Evolutionary conservation across 2,888 invertebrate species (phyloP), one percentile per base, ranked within the genome.

Genomic region (Meteorus cinctellus): DNA sequence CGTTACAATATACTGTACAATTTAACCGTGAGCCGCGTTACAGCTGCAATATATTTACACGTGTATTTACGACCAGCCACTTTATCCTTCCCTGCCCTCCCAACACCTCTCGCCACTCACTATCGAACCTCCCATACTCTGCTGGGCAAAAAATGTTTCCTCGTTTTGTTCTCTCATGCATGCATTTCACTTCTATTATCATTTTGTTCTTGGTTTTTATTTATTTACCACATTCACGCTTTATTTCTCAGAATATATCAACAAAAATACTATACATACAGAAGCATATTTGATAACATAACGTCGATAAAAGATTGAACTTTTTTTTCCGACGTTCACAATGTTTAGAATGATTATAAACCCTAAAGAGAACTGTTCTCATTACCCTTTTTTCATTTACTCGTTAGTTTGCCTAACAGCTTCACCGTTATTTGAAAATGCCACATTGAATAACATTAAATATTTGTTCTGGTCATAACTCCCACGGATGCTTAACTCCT

Each of bases 11-110:
- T 68, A 72, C 79, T 81, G 78, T 77, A 84, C 83, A 83, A 84
- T 83, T 87, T 87, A 86, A 85, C 86, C 85, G 80, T 86, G 80
- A 72, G 81, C 80, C 75, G 77, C 80, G 82, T 86, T 85, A 86
- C 85, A 81, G 83, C 86, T 81, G 86, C 84, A 84, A 87, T 87
- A 87, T 87, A 87, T 87, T 87, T 87, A 86, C 87, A 85, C 86
- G 86, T 85, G 84, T 86, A 87, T 87, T 87, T 87, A 87, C 82
- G 87, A 85, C 80, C 81, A 81, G 79, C 83, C 85, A 85, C 83
- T 82, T 82, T 83, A 82, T 81, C 82, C 82, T 76, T 79, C 65
- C 63, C 74, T 31, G 31, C 59, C 27, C 27, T 31, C 68, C 60
- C 60, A 74, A 45, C 62, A 36, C 70, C 74, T 71, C 41, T 62